Base-by-base conservation (phyloP, 2,113 vertebrate species). In the Eira barbara region DNA sequence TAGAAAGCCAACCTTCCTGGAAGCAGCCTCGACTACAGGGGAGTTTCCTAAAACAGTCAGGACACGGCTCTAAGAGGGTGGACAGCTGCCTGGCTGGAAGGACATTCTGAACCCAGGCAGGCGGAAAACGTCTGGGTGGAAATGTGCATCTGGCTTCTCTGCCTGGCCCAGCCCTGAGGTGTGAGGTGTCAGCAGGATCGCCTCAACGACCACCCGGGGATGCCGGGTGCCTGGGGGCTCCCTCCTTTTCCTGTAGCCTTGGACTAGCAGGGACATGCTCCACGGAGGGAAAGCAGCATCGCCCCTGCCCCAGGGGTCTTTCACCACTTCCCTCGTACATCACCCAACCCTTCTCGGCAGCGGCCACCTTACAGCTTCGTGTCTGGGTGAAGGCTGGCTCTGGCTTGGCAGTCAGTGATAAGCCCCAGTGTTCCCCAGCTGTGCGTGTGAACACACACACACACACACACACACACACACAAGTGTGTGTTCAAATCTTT, bases 41-140 rank as follows among this genome's bases (percentile, higher is more conserved):
- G 67, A 83, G 82, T 74, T 95, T 94, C 87, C 92, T 69, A 80
- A 93, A 73, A 63, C 25, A 89, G 87, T 91, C 34, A 45, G 34
- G 87, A 79, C 39, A 82, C 83, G 91, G 76, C 49, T 80, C 52
- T 55, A 34, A 83, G 80, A 67, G 87, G 36, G 93, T 14, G 29
- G 67, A 86, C 49, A 29, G 91, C 45, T 92, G 89, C 93, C 92
- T 80, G 67, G 4, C 9, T 88, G 91, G 96, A 96, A 94, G 89
- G 79, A 95, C 73, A 91, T 20, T 63, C 89, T 90, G 97, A 95
- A 55, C 83, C 67, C 7, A 52, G 39, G 61, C 73, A 36, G 47
- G 69, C 21, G 61, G 82, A 61, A 69, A 59, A 94, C 49, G 74
- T 88, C 76, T 65, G 55, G 49, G 86, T 47, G 27, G 71, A 84